Conservation (phyloP, 1,140 invertebrate genomes). For the Ceratina australensis region DNA sequence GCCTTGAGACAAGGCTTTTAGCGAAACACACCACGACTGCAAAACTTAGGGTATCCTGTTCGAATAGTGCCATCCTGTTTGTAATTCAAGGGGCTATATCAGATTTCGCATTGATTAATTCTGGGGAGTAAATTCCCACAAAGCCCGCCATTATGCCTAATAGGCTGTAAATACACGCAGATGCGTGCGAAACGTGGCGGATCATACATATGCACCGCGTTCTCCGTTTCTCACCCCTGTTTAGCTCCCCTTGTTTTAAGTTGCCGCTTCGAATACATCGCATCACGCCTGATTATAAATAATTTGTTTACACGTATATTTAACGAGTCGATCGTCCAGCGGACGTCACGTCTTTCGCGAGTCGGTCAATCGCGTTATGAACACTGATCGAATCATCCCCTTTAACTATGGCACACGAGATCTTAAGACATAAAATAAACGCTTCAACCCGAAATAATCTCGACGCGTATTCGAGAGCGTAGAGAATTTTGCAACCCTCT, state of each 20-base stretch:
- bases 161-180: conserved; percentile 60
- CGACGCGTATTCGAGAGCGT: too few species aligned
- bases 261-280: not conserved
- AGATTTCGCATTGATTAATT: conserved; percentile 47
- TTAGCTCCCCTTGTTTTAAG: conserved; percentile 47
- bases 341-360: too few species aligned
- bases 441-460: too few species aligned
- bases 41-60: not conserved
- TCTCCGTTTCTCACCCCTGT: conserved; percentile 17
- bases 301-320: too few species aligned
- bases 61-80: not conserved
- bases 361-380: too few species aligned
- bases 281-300: not conserved
- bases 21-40: not conserved
- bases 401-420: too few species aligned
- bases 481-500: not conserved
- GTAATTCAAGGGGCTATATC: conserved; percentile 31
- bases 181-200: conserved; percentile 40
- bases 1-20: not conserved
- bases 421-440: too few species aligned
- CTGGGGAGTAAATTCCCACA: conserved; percentile 47
- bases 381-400: too few species aligned
- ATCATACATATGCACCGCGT: conserved; percentile 45
- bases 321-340: too few species aligned
- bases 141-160: conserved; percentile 53